Percentiles rank a stretch among this genome's conserved stretches.
Evolutionary conservation across 1,140 invertebrate genomes (phyloP).

Genomic region (Drosophila eugracilis): DNA sequence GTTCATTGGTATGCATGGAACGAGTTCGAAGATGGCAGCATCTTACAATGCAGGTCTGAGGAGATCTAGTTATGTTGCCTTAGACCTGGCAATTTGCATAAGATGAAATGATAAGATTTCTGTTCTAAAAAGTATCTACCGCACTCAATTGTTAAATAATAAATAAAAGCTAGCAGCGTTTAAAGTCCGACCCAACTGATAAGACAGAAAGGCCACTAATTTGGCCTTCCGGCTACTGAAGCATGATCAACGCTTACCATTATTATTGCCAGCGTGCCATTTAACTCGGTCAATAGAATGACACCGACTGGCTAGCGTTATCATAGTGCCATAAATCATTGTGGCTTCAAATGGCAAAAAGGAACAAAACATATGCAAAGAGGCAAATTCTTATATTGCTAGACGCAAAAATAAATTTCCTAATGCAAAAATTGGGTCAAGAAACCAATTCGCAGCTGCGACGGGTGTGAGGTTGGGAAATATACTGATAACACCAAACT

Average conservation of each 20-base stretch:
- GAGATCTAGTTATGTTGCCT: conserved; percentile 48
- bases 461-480: background rate
- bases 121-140: no score
- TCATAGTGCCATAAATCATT: conserved; percentile 62
- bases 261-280: conserved; percentile 21
- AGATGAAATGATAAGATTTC: conserved; percentile 32
- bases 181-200: conserved; percentile 40
- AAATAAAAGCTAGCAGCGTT: conserved; percentile 17
- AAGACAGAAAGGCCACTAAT: conserved; percentile 9
- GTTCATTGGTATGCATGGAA: conserved; percentile 65
- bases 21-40: conserved; percentile 60
- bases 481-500: conserved; percentile 27
- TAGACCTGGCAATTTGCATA: conserved; percentile 61
- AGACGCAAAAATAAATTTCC: conserved; percentile 13
- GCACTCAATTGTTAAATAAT: no score
- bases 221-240: conserved; percentile 24
- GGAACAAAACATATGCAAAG: conserved; percentile 6
- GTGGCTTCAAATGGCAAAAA: background rate
- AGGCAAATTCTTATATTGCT: conserved; percentile 20
- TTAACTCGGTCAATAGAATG: conserved; percentile 55
- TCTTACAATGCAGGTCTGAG: conserved; percentile 65
- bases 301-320: conserved; percentile 29
- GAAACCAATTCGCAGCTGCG: conserved; percentile 12
- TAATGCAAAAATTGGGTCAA: conserved; percentile 24
- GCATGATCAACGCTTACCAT: conserved; percentile 13